Evolutionary conservation across 2,888 invertebrate genomes (phyloP).

Genomic region (Melanostoma mellinum): DNA sequence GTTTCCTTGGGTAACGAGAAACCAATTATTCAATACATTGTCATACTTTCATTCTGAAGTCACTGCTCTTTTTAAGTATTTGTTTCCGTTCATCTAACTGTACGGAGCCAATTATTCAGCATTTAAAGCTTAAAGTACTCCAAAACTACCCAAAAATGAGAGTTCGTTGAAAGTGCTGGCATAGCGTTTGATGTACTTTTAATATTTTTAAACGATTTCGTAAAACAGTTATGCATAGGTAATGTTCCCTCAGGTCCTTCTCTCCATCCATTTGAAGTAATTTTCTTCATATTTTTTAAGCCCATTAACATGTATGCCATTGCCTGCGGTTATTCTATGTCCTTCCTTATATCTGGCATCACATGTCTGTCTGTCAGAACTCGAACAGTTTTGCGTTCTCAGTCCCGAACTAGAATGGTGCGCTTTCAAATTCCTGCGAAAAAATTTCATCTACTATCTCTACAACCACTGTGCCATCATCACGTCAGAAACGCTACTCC

Average conservation of each 20-base stretch:
- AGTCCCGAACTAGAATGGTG: conserved; percentile 45
- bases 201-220: conserved; percentile 3
- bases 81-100: no score
- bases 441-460: background rate
- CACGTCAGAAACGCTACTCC: background rate
- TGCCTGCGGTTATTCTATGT: conserved; percentile 58
- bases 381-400: conserved; percentile 49
- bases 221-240: no score
- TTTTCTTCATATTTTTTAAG: conserved; percentile 6
- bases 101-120: no score
- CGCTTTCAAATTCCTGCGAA: conserved; percentile 2
- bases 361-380: conserved; percentile 49
- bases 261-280: no score
- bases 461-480: conserved; percentile 18
- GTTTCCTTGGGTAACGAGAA: no score
- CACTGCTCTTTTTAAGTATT: no score
- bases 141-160: no score
- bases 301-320: conserved; percentile 48
- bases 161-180: no score
- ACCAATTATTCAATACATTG: no score
- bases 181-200: background rate
- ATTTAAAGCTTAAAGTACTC: no score
- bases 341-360: conserved; percentile 39
- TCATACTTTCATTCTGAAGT: no score
- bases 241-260: no score